phyloP scores from a whole-genome alignment of 2,797 vertebrate species.

The Iguana delicatissima region DNA sequence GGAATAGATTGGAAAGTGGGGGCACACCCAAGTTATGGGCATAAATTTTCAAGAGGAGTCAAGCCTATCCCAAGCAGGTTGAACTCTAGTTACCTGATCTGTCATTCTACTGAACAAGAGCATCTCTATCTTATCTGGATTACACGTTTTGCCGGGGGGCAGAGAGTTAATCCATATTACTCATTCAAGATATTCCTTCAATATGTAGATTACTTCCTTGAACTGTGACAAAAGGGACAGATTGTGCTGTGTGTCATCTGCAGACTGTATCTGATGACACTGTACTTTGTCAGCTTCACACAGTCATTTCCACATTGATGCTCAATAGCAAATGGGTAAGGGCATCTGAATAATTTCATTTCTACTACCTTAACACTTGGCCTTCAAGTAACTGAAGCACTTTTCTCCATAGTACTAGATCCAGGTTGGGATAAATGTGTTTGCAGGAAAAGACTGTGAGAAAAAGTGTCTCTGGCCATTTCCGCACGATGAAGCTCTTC shows the following conservation, averaged over 20 bases:
- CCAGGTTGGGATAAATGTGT: constrained; percentile 10
- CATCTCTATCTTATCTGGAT: too few species aligned
- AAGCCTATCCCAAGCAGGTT: too few species aligned
- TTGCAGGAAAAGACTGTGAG: not conserved
- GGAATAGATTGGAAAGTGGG: too few species aligned
- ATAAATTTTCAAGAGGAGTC: too few species aligned
- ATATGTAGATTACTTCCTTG: not conserved
- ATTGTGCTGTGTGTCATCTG: not conserved
- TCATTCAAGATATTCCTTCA: not conserved
- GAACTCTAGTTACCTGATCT: too few species aligned
- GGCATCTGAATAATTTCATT: not conserved
- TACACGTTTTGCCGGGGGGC: too few species aligned
- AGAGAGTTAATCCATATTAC: not conserved
- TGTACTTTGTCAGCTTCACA: not conserved
- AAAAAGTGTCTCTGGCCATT: not conserved
- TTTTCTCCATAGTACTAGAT: not conserved
- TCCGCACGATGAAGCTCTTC: too few species aligned
- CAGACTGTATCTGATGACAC: not conserved
- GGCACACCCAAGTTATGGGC: too few species aligned
- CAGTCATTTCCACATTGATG: not conserved
- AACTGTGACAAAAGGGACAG: not conserved
- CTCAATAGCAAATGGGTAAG: not conserved
- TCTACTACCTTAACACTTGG: not conserved
- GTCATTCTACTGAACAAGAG: too few species aligned
- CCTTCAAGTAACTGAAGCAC: not conserved